Base-by-base conservation (phyloP, 2,797 vertebrate genomes). In the Falco berigora region DNA sequence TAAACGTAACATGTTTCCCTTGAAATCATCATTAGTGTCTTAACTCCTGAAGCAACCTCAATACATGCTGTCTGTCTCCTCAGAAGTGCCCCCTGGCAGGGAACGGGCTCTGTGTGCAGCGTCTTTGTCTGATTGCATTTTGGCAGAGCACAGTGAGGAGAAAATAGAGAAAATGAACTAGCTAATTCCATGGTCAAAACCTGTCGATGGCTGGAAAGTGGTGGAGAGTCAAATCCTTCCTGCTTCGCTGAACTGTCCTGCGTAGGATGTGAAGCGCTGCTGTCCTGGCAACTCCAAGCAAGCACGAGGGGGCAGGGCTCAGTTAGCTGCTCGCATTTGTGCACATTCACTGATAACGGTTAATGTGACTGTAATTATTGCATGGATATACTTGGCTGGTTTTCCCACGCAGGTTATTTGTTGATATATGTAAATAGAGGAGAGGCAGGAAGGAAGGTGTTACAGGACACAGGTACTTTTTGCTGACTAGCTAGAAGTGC, bases 11-110 rank as follows among this genome's bases (percentile, higher is more conserved):
- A 64, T 77, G 36, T 92, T 97, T 97, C 74, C 79, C 74, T 91
- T 97, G 96, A 97, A 97, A 97, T 94, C 92, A 96, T 81, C 24
- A 34, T 96, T 96, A 95, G 92, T 83, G 92, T 87, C 94, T 92
- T 90, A 95, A 95, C 82, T 96, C 78, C 87, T 89, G 93, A 82
- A 96, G 88, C 55, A 86, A 96, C 87, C 91, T 97, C 85, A 58
- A 27, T 77, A 94, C 87, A 95, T 4, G 7, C 85, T 97, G 91
- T 73, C 53, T 95, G 91, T 95, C 84, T 95, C 96, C 96, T 95
- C 90, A 74, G 90, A 97, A 96, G 89, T 92, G 88, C 87, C 86
- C 75, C 81, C 59, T 80, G 63, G 76, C 93, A 96, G 67, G 32
- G 34, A 95, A 76, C n/a, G 47, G 75, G 82, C 71, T 88, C 53